phyloP scores from a whole-genome alignment of 2,888 invertebrate genomes.

The Drosophila algonquin region DNA sequence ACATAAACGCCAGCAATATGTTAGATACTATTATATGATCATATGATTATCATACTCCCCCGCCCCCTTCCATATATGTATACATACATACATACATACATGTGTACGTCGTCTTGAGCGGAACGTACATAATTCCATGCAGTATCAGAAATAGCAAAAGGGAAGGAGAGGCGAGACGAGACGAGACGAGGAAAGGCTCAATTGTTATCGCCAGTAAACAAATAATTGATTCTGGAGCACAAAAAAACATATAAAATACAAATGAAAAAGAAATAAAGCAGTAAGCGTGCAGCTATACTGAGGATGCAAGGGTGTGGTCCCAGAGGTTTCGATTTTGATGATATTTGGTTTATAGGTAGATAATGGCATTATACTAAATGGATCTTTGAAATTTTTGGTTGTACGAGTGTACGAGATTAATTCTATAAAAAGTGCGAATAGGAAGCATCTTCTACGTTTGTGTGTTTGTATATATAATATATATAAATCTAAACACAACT shows the following conservation, averaged over 20 bases:
- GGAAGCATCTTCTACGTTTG: no score
- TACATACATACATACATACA: no score
- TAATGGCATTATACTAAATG: no score
- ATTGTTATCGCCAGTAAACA: slow-evolving; percentile 54
- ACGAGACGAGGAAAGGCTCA: slow-evolving; percentile 11
- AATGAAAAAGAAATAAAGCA: neutral
- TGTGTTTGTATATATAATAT: no score
- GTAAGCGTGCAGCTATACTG: neutral
- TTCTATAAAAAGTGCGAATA: neutral
- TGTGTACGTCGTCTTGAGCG: neutral
- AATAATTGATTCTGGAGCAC: slow-evolving; percentile 47
- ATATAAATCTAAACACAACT: no score
- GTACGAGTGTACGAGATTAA: neutral
- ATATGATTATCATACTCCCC: neutral
- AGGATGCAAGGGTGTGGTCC: neutral
- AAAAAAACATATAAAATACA: slow-evolving; percentile 24
- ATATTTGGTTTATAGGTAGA: no score
- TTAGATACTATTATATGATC: slow-evolving; percentile 4
- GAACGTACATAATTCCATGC: neutral
- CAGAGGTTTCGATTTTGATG: neutral
- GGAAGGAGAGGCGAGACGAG: neutral
- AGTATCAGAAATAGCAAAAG: neutral
- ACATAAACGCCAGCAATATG: neutral
- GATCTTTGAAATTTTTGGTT: no score
- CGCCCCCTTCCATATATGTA: no score